phyloP scores from a whole-genome alignment of 2,113 vertebrate species.

The Xenus cinereus region DNA sequence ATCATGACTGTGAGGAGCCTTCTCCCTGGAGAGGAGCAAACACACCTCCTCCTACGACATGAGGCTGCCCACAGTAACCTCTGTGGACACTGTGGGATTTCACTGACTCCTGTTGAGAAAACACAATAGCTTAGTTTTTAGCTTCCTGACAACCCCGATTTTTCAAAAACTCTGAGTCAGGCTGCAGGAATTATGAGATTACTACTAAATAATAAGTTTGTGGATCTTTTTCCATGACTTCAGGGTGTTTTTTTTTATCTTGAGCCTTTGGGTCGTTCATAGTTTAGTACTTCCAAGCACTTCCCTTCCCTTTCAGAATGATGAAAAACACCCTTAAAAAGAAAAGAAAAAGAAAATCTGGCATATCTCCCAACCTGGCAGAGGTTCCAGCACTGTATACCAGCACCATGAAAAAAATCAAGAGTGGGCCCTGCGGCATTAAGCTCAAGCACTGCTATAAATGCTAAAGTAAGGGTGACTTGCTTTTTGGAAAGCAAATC shows the following conservation, averaged over 20 bases:
- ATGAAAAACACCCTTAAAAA: background rate
- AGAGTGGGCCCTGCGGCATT: background rate
- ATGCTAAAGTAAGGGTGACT: background rate
- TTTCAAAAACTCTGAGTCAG: background rate
- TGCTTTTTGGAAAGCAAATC: background rate
- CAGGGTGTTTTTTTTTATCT: background rate
- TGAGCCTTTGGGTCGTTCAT: background rate
- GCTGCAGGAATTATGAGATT: background rate
- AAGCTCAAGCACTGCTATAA: background rate
- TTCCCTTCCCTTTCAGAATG: background rate
- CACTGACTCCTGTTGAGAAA: background rate
- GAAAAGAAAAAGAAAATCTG: background rate
- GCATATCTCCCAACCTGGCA: background rate
- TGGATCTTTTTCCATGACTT: background rate
- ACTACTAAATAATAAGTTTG: background rate
- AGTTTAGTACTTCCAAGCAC: background rate
- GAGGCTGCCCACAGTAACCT: background rate
- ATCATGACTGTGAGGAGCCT: background rate
- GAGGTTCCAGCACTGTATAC: background rate
- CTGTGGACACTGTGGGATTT: background rate
- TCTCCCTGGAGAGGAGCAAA: background rate
- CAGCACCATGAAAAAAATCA: background rate
- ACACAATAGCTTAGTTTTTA: background rate
- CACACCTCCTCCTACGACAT: accelerated
- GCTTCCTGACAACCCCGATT: background rate